Conservation (phyloP, 2,888 invertebrate genomes). For the Esperia sulphurella region DNA sequence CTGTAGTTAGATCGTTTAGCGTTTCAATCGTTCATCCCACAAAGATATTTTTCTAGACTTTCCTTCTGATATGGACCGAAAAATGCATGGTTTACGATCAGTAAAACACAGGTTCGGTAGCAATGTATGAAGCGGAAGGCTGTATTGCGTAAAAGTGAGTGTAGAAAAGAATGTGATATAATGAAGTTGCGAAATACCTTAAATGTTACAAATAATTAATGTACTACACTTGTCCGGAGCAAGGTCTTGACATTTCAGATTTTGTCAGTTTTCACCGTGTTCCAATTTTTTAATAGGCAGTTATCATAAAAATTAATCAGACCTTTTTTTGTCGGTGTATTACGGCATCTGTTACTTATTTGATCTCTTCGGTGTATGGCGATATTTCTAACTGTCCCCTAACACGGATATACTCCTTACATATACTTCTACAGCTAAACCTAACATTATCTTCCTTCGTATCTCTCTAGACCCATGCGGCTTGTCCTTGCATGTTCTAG, state of each 20-base stretch:
- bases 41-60: no score
- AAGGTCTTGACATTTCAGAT: conserved; percentile 65
- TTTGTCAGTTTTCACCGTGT: conserved; percentile 60
- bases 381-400: no score
- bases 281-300: conserved; percentile 47
- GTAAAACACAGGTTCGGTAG: neutral
- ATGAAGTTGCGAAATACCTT: conserved; percentile 33
- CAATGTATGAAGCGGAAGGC: neutral
- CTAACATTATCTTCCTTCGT: neutral
- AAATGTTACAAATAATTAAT: conserved; percentile 60
- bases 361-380: no score
- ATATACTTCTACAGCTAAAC: neutral
- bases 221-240: conserved; percentile 50
- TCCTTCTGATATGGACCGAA: no score
- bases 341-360: neutral
- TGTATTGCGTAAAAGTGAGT: conserved; percentile 12
- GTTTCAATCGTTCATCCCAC: no score
- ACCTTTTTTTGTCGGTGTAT: conserved; percentile 11
- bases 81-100: no score
- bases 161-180: conserved; percentile 29
- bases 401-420: neutral
- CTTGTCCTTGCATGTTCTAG: conserved; percentile 52
- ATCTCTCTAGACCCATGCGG: conserved; percentile 1
- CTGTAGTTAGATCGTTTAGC: no score
- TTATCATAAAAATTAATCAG: conserved; percentile 23